Evolutionary conservation across 1,140 invertebrate species (phyloP).

Genomic region (Hylyphantes graminicola): DNA sequence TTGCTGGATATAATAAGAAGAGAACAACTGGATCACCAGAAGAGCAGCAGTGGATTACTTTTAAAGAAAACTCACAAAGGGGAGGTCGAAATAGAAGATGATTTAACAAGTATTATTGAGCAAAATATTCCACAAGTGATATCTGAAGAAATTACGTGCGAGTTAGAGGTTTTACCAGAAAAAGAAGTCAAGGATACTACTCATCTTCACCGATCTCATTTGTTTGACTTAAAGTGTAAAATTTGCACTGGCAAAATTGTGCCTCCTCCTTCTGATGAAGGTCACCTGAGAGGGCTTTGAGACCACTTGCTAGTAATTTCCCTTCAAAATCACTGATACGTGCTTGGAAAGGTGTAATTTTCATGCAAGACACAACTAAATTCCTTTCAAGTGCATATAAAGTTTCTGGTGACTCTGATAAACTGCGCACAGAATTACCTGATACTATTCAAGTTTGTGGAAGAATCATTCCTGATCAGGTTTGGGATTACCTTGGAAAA

Average conservation of each 20-base stretch:
- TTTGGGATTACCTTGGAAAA: conserved; percentile 94
- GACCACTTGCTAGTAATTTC: not conserved
- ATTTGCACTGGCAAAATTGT: conserved; percentile 68
- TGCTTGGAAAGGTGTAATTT: conserved; percentile 88
- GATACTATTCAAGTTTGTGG: conserved; percentile 89
- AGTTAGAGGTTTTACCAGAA: conserved; percentile 3
- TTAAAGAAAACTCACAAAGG: conserved; percentile 90
- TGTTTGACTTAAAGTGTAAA: conserved; percentile 73
- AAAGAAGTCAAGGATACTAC: conserved; percentile 67
- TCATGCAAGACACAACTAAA: conserved; percentile 90
- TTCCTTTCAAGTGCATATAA: conserved; percentile 86
- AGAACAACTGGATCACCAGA: conserved; percentile 78
- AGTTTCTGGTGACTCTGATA: conserved; percentile 69
- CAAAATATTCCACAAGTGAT: conserved; percentile 2
- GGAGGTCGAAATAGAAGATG: conserved; percentile 76
- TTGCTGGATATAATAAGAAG: conserved; percentile 90
- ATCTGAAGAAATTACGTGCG: not conserved
- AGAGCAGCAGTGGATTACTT: conserved; percentile 62
- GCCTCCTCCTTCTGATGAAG: conserved; percentile 35
- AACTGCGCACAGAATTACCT: conserved; percentile 73
- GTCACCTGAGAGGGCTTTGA: conserved; percentile 8
- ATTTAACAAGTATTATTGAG: conserved; percentile 64
- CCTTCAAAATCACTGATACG: conserved; percentile 64
- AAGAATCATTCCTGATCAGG: conserved; percentile 87
- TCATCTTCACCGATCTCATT: conserved; percentile 69